These are phyloP conservation scores for Clinocottus analis DNA, from an alignment of 2,113 vertebrate species.

Conservation along the genomic window DNA sequence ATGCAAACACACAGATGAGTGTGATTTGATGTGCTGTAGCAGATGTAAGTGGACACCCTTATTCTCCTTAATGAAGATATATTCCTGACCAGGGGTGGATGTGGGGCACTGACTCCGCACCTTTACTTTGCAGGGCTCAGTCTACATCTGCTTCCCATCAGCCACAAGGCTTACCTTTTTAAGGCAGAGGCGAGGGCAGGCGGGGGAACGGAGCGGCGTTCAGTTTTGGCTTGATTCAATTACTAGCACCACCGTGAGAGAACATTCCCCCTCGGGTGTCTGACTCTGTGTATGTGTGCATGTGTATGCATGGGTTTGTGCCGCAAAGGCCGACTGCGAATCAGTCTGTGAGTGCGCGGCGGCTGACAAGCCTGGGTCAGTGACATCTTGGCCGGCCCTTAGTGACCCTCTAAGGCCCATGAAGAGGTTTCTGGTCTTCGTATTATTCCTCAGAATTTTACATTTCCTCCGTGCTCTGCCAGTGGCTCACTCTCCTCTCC, in stretches of 20 bases:
- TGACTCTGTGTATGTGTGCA: conserved; percentile 42
- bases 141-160: conserved; percentile 88
- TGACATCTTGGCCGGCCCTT: conserved; percentile 45
- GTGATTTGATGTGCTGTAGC: conserved; percentile 80
- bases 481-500: background rate
- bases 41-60: conserved; percentile 78
- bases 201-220: conserved; percentile 58
- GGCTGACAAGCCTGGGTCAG: conserved; percentile 30
- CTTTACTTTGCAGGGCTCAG: conserved; percentile 78
- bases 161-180: conserved; percentile 84
- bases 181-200: conserved; percentile 67
- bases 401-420: conserved; percentile 31
- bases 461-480: conserved; percentile 7
- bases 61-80: conserved; percentile 84
- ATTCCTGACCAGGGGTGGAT: conserved; percentile 82
- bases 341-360: conserved; percentile 7
- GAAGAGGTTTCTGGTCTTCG: conserved; percentile 35
- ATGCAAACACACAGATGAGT: conserved; percentile 69
- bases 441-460: conserved; percentile 31
- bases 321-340: conserved; percentile 22
- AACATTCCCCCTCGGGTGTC: conserved; percentile 84
- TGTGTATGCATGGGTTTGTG: conserved; percentile 63
- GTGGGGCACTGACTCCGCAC: conserved; percentile 82
- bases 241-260: conserved; percentile 86
- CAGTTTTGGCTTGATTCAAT: conserved; percentile 92